Evolutionary conservation across 1,140 invertebrate genomes (phyloP), one percentile per base, ranked within the genome.

Genomic region (Chrysopa pallens): DNA sequence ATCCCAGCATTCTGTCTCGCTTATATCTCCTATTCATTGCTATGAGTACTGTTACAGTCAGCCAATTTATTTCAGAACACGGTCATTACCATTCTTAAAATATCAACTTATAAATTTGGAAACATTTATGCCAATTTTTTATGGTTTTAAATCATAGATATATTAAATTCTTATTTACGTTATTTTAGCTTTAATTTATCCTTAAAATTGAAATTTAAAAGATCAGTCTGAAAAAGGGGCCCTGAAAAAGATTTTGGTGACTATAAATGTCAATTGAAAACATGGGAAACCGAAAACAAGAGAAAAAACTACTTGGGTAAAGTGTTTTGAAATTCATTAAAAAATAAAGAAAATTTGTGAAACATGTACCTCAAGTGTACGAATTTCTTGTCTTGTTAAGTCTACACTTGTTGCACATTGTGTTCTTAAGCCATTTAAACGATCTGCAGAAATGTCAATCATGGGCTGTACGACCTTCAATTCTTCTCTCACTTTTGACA

Each of bases 311-410:
- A 38, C 15, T 13, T 38, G 36, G 5, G 3, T 13, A 12, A 14
- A 38, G 14, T 8, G 12, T 8, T 8, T 13, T 38, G 12, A 17
- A 2, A 14, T 8, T 11, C 13, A 14, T 12, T 5, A 8, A 8
- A 15, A 13, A 5, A 8, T 8, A 13, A 2, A 11, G 13, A 8
- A 8, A 9, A 14, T 13, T 14, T 9, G 5, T 33, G 1, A n/a
- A 39, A 13, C 9, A 8, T 15, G n/a, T 71, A 89, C 87, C 80
- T 95, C 92, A 38, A 93, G 67, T 40, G 83, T 87, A 49, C 89
- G 73, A 55, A 95, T 95, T 74, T 95, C 90, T 58, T 93, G 85
- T 59, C 93, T 88, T 35, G 90, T 95, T 47, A 96, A 70, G 63
- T 89, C 85, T 37, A 82, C 85, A 60, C 80, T 89, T 40, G 87